These are phyloP conservation scores for Pogonophryne albipinna DNA, from an alignment of 2,797 vertebrate genomes.

Conservation along the genomic window DNA sequence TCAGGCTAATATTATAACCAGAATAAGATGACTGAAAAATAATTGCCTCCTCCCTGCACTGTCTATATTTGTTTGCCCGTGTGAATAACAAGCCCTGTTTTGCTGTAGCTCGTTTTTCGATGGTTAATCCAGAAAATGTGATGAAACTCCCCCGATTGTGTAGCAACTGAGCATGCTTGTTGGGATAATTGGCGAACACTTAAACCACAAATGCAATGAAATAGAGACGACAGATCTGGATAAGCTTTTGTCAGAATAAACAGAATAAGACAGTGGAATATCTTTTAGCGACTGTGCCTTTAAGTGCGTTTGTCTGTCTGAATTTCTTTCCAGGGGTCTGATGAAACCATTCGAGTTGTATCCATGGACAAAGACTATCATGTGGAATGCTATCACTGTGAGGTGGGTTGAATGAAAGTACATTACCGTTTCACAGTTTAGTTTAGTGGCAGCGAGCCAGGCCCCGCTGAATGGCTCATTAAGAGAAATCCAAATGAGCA, in stretches of 20 bases:
- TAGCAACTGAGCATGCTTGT: no score
- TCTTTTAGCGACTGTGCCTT: conserved; percentile 17
- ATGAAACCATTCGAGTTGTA: conserved; percentile 96
- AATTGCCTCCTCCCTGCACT: background rate
- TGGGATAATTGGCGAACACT: no score
- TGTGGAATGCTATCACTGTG: conserved; percentile 95
- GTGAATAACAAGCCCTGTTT: no score
- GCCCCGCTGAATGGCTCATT: conserved; percentile 56
- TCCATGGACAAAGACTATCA: conserved; percentile 99
- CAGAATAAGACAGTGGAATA: conserved; percentile 3
- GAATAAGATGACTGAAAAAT: conserved; percentile 5
- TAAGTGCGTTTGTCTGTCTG: conserved; percentile 30
- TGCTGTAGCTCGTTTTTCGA: background rate
- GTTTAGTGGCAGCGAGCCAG: conserved; percentile 34
- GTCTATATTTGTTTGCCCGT: background rate
- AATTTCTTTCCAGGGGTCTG: conserved; percentile 88
- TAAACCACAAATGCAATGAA: no score
- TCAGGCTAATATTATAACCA: conserved; percentile 19
- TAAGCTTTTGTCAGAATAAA: conserved; percentile 37
- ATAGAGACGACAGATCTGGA: no score
- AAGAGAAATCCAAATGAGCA: conserved; percentile 56
- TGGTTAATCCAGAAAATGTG: no score
- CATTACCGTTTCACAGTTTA: background rate
- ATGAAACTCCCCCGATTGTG: no score
- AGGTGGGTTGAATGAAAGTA: conserved; percentile 84